Evolutionary conservation across 2,888 invertebrate genomes (phyloP).

Genomic region (Caprella mutica): DNA sequence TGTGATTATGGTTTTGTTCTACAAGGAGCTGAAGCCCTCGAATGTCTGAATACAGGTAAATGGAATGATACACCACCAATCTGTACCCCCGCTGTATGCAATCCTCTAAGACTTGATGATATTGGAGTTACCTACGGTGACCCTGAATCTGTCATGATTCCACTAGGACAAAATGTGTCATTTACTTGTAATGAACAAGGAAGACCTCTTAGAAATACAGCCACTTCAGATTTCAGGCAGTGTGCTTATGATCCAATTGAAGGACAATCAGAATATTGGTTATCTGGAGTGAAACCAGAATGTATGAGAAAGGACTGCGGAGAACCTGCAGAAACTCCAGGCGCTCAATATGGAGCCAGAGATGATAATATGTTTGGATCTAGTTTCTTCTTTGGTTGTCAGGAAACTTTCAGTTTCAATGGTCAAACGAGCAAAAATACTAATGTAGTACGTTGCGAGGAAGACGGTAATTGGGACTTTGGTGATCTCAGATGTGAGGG

Average conservation of each 20-base stretch:
- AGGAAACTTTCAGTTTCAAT: conserved; percentile 77
- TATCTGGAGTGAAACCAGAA: conserved; percentile 71
- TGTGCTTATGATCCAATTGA: conserved; percentile 69
- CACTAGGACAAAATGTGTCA: conserved; percentile 82
- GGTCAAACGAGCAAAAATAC: conserved; percentile 85
- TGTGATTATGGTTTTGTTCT: conserved; percentile 90
- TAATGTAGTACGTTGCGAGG: conserved; percentile 60
- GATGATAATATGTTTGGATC: conserved; percentile 81
- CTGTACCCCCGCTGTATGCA: conserved; percentile 41
- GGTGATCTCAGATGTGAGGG: conserved; percentile 92
- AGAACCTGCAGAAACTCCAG: conserved; percentile 77
- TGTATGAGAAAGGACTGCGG: conserved; percentile 86
- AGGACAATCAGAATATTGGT: conserved; percentile 81
- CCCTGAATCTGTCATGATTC: conserved; percentile 56
- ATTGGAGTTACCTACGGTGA: conserved; percentile 34
- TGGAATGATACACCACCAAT: conserved; percentile 89
- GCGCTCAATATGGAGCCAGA: conserved; percentile 82
- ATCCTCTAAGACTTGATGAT: conserved; percentile 35
- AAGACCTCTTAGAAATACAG: conserved; percentile 63
- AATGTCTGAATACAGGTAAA: conserved; percentile 75
- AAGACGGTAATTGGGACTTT: conserved; percentile 92
- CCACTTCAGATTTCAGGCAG: conserved; percentile 74
- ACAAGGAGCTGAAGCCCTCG: conserved; percentile 70
- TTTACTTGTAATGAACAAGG: conserved; percentile 68
- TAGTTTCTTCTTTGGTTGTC: conserved; percentile 89